These are phyloP conservation scores for Cydia pomonella DNA, from an alignment of 1,140 invertebrate genomes.

Conservation along the genomic window DNA sequence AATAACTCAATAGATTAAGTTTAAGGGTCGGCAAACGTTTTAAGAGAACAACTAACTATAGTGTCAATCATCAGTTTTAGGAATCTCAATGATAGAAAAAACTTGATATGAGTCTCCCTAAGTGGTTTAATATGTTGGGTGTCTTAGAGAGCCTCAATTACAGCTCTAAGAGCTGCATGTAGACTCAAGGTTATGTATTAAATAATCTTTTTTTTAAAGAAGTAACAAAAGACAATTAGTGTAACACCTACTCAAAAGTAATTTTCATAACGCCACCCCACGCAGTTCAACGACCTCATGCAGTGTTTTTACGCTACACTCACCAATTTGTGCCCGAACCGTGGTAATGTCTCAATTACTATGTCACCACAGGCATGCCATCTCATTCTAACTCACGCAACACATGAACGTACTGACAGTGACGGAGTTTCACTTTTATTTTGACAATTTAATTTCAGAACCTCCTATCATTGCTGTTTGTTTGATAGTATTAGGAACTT, in stretches of 20 bases:
- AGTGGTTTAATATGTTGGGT: no score
- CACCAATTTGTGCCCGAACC: neutral
- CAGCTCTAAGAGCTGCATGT: no score
- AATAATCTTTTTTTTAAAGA: no score
- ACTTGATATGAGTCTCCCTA: no score
- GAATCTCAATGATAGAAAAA: no score
- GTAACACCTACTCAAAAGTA: neutral
- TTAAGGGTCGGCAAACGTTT: no score
- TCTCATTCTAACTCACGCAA: neutral
- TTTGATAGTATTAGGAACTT: neutral
- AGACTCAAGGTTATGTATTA: no score
- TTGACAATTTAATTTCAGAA: neutral
- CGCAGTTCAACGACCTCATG: neutral
- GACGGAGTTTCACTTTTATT: neutral
- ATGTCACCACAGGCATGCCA: neutral
- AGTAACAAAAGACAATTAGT: neutral
- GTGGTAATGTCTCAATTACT: slow-evolving; percentile 8
- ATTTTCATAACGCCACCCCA: slow-evolving; percentile 3
- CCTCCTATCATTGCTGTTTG: neutral
- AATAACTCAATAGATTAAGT: no score
- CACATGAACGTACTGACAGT: neutral
- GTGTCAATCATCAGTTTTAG: no score
- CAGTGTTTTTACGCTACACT: slow-evolving; percentile 3
- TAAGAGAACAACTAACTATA: no score
- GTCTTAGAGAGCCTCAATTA: no score